Evolutionary conservation across 2,888 invertebrate genomes (phyloP), one percentile per base, ranked within the genome.

Genomic region (Elegia similella): DNA sequence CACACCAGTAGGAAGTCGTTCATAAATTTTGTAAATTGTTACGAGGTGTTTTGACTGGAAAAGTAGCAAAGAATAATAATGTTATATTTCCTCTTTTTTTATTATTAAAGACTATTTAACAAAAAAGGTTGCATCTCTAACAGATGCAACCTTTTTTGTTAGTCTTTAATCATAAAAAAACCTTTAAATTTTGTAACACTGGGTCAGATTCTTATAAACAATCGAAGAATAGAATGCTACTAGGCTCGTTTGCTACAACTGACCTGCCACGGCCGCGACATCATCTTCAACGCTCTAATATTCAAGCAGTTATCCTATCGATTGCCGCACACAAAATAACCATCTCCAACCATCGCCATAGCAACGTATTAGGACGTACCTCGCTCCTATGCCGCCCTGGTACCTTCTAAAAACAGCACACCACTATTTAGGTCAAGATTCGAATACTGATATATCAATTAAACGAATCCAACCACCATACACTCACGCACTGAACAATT

Each of bases 391-490:
- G 70, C 63, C 69, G 75, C 77, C 76, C 78, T 75, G 77, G 64
- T 62, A 66, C 68, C 66, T 65, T 77, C 78, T 81, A 82, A 74
- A 78, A 76, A 74, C 76, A 80, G 74, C 73, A 71, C 75, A 59
- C 59, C 66, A 66, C 56, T 66, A 87, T 83, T 73, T 86, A 73
- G 89, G 89, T 85, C 89, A 88, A 78, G 76, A 82, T 69, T 70
- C 64, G 67, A 56, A 60, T 62, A 63, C 57, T 64, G 62, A 63
- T 64, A 63, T 64, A 62, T 69, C 52, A 69, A 62, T 64, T 72
- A 74, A 34, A 50, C 8, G 7, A 12, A 8, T 34, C 75, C 75
- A 70, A 60, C 62, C 64, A 67, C 63, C 66, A 68, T 68, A 63
- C 67, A 68, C 67, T 68, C 69, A 73, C 68, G 65, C 70, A 69